A percentile compares a stretch with the other conserved stretches of the same genome.
These are phyloP conservation scores for Syngnathus acus DNA, from an alignment of 2,797 vertebrate species.

Conservation along the genomic window DNA sequence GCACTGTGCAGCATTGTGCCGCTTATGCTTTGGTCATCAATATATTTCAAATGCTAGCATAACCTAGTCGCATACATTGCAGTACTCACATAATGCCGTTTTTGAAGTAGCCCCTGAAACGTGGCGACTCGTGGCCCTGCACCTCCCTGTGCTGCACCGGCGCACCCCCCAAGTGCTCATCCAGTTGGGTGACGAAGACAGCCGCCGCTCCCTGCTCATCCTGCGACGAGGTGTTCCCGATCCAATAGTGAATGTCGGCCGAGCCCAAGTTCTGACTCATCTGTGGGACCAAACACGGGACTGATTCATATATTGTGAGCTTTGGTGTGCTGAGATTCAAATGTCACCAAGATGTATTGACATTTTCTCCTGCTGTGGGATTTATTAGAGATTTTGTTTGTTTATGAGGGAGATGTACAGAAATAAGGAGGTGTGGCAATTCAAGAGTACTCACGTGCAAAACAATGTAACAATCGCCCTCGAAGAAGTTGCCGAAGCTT, in stretches of 20 bases:
- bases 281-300: constrained; percentile 23
- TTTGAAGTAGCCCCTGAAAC: constrained; percentile 87
- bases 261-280: constrained; percentile 41
- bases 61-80: no score
- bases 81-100: constrained; percentile 80
- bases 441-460: constrained; percentile 75
- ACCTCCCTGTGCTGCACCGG: constrained; percentile 83
- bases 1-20: no score
- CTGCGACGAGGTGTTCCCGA: constrained; percentile 76
- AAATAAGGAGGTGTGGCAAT: not conserved
- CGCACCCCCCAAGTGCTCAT: constrained; percentile 69
- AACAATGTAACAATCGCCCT: constrained; percentile 87
- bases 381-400: no score
- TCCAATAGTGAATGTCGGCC: constrained; percentile 83
- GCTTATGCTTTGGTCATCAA: no score
- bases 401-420: no score
- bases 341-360: no score
- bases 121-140: constrained; percentile 76
- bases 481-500: constrained; percentile 83
- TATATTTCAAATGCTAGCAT: no score
- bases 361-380: no score
- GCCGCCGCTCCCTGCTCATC: constrained; percentile 84
- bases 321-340: no score
- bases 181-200: constrained; percentile 79
- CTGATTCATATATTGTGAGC: no score